A percentile compares a stretch with the other conserved stretches of the same genome.
Conservation (phyloP, 2,113 vertebrate species). For the Vireo altiloquus region DNA sequence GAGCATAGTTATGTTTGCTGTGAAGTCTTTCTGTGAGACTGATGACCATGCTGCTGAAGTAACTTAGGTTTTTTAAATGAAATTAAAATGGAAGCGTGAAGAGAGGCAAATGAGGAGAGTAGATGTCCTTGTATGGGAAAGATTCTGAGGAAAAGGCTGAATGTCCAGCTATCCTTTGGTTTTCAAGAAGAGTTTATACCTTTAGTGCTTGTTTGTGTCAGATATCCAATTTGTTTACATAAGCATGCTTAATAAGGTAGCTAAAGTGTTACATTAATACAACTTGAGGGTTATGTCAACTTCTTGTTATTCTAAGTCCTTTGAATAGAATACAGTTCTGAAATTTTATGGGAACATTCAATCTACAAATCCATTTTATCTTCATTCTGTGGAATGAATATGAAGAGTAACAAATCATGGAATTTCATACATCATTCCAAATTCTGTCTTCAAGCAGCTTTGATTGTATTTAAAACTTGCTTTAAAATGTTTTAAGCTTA, state of each 20-base stretch:
- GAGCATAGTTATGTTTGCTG: not conserved
- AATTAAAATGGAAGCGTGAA: not conserved
- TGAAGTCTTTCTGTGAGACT: not conserved
- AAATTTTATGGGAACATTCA: not conserved
- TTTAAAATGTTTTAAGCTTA: not conserved
- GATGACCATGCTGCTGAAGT: not conserved
- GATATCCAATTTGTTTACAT: not conserved
- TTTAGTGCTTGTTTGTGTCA: not conserved
- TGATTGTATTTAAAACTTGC: not conserved
- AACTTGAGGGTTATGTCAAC: not conserved
- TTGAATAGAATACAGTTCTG: not conserved
- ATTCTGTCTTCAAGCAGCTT: not conserved
- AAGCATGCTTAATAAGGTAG: not conserved
- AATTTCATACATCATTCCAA: not conserved
- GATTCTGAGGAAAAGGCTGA: not conserved
- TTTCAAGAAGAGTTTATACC: not conserved
- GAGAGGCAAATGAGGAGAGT: not conserved
- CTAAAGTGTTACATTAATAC: not conserved
- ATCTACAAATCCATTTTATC: not conserved
- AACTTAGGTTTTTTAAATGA: not conserved
- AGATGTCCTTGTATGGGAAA: not conserved
- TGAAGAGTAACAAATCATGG: not conserved
- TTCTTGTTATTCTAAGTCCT: not conserved
- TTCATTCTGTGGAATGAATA: not conserved
- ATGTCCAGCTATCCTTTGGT: not conserved